Conservation (phyloP, 2,113 vertebrate species). For the Chloroceryle aenea region DNA sequence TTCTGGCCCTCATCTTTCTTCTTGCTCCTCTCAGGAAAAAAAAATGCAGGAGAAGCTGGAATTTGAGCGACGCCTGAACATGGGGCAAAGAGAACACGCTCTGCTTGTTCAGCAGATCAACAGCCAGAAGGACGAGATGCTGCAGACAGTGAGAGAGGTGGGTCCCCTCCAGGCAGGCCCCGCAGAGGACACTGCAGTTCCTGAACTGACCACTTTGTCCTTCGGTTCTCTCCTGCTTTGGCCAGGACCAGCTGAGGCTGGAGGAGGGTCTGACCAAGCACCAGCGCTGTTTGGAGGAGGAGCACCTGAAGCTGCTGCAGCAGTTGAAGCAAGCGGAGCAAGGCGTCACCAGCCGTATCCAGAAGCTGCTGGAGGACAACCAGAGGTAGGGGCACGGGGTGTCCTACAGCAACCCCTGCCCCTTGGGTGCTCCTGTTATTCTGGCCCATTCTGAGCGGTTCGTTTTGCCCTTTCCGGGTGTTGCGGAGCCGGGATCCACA, state of each 20-base stretch:
- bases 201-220: not conserved
- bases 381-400: conserved; percentile 75
- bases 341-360: conserved; percentile 79
- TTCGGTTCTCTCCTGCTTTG: not conserved
- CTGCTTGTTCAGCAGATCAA: conserved; percentile 84
- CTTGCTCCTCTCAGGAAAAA: conserved; percentile 77
- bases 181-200: not conserved
- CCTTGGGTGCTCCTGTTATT: fast-evolving
- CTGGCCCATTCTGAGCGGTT: not conserved
- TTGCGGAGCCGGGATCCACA: fast-evolving
- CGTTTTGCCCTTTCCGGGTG: not conserved
- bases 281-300: conserved; percentile 83
- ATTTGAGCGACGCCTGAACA: conserved; percentile 85
- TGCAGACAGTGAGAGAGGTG: conserved; percentile 90
- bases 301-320: conserved; percentile 82
- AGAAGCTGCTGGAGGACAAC: conserved; percentile 86
- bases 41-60: conserved; percentile 90
- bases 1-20: not conserved
- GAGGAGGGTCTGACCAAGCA: conserved; percentile 84
- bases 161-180: not conserved
- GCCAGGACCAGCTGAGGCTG: conserved; percentile 86
- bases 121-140: conserved; percentile 85
- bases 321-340: conserved; percentile 85
- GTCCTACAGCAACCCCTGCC: not conserved
- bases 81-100: conserved; percentile 85